These are phyloP conservation scores for Charaxes varanes DNA, from an alignment of 1,140 invertebrate genomes.

Conservation along the genomic window DNA sequence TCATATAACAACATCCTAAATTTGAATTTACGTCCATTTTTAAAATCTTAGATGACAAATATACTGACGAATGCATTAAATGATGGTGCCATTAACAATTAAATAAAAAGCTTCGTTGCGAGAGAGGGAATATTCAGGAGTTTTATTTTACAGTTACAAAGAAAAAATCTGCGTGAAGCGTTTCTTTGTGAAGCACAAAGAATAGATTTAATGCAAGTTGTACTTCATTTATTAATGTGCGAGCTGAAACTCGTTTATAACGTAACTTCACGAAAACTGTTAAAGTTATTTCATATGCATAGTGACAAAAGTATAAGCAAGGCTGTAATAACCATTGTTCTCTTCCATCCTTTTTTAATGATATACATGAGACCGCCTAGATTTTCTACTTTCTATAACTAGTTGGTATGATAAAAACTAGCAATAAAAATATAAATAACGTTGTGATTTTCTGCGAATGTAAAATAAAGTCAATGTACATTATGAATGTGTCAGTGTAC, in stretches of 20 bases:
- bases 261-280: too few relatives aligned
- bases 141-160: slow-evolving; percentile 11
- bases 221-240: slow-evolving; percentile 5
- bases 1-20: neutral
- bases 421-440: too few relatives aligned
- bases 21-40: neutral
- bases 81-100: slow-evolving; percentile 7
- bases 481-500: too few relatives aligned
- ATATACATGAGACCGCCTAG: too few relatives aligned
- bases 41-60: slow-evolving; percentile 12
- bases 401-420: too few relatives aligned
- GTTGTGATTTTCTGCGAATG: too few relatives aligned
- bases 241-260: slow-evolving; percentile 7
- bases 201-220: slow-evolving; percentile 11
- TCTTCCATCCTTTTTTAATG: too few relatives aligned
- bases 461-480: too few relatives aligned
- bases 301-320: slow-evolving; percentile 81
- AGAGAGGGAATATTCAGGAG: slow-evolving; percentile 8
- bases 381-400: too few relatives aligned
- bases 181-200: slow-evolving; percentile 9
- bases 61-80: slow-evolving; percentile 5
- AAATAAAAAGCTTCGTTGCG: slow-evolving; percentile 9
- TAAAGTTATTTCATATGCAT: too few relatives aligned
- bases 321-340: too few relatives aligned
- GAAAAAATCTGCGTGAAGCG: slow-evolving; percentile 10